Percentiles rank a stretch among this genome's conserved stretches.
phyloP scores from a whole-genome alignment of 2,113 vertebrate species.

The Microcebus murinus region DNA sequence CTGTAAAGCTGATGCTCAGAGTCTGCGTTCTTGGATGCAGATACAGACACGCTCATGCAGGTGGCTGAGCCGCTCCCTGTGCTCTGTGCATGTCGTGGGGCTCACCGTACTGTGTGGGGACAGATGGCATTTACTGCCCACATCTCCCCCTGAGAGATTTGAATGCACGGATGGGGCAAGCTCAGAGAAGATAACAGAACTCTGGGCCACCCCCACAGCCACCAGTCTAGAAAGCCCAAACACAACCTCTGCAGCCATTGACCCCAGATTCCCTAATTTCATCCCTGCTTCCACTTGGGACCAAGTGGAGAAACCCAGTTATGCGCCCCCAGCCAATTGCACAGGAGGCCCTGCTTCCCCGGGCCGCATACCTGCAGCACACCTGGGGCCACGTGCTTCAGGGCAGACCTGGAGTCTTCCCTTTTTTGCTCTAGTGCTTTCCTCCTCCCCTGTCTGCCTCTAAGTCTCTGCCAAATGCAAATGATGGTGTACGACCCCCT shows the following conservation, averaged over 20 bases:
- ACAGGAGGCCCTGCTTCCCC: background rate
- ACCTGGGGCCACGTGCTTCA: background rate
- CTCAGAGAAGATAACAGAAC: background rate
- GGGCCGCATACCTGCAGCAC: background rate
- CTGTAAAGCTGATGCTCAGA: background rate
- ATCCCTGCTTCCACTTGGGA: background rate
- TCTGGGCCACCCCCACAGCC: background rate
- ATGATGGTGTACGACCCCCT: background rate
- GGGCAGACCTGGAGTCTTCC: background rate
- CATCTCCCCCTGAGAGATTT: background rate
- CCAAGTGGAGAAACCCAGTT: background rate
- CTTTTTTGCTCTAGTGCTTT: background rate
- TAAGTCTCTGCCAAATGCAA: background rate
- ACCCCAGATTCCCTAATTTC: background rate
- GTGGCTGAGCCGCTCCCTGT: accelerated
- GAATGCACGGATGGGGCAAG: background rate
- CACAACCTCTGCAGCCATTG: background rate
- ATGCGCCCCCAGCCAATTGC: background rate
- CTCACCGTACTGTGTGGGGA: accelerated
- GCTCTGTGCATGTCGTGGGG: no score
- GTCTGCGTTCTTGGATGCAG: accelerated
- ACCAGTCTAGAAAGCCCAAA: background rate
- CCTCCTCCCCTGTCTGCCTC: background rate
- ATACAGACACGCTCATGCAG: background rate
- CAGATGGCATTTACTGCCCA: background rate